Percentiles rank a stretch among this genome's conserved stretches.
Evolutionary conservation across 2,888 invertebrate species (phyloP).

Genomic region (Zygothrica quintamaculata): DNA sequence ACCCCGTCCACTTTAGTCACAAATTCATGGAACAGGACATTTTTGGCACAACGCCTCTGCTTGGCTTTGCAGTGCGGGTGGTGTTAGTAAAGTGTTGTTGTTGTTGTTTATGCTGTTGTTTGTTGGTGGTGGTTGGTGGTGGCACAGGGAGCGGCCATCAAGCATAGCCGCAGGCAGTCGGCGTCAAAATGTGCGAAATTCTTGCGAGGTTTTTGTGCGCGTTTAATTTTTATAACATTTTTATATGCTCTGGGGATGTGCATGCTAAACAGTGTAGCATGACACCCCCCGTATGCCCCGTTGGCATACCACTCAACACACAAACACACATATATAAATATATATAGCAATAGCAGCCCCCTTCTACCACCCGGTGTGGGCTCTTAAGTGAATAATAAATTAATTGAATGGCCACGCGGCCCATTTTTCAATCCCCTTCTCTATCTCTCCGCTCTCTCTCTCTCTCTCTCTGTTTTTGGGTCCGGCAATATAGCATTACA

Average conservation of each 20-base stretch:
- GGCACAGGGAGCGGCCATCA: conserved; percentile 42
- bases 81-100: not conserved
- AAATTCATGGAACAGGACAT: conserved; percentile 53
- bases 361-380: conserved; percentile 36
- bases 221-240: conserved; percentile 79
- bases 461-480: too few relatives aligned
- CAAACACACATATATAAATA: too few relatives aligned
- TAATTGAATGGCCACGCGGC: conserved; percentile 78
- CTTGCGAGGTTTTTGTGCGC: conserved; percentile 59
- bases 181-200: conserved; percentile 70
- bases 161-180: conserved; percentile 41
- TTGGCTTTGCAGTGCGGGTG: not conserved
- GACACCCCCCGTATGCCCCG: not conserved
- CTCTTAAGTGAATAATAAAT: conserved; percentile 79
- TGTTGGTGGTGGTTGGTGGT: conserved; percentile 2
- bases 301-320: not conserved
- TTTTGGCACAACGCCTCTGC: conserved; percentile 54
- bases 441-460: too few relatives aligned
- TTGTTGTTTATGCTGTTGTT: not conserved
- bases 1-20: not conserved
- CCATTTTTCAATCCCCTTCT: conserved; percentile 39
- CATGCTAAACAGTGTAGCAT: conserved; percentile 42
- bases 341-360: too few relatives aligned
- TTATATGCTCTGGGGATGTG: conserved; percentile 64
- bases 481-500: too few relatives aligned